These are phyloP conservation scores for Ennomos quercinarius DNA, from an alignment of 2,888 invertebrate genomes.

Conservation along the genomic window DNA sequence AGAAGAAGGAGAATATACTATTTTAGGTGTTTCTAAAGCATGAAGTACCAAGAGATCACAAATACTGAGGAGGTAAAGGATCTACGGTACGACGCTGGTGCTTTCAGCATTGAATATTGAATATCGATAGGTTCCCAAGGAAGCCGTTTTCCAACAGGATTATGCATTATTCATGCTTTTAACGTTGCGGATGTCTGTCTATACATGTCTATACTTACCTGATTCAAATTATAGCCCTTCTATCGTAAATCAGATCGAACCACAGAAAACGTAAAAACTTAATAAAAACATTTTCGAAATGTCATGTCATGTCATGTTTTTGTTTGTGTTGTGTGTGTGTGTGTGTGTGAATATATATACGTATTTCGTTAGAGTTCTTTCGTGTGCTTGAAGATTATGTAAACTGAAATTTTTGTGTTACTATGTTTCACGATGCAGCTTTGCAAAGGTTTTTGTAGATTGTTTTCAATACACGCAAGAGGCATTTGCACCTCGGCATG, in stretches of 20 bases:
- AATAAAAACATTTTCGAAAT: too few species aligned
- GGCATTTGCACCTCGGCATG: conserved; percentile 8
- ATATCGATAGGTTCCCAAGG: conserved; percentile 15
- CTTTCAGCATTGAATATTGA: conserved; percentile 13
- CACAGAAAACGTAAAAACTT: too few species aligned
- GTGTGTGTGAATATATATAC: too few species aligned
- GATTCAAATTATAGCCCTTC: conserved; percentile 21
- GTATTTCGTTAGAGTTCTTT: too few species aligned
- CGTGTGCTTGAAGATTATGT: too few species aligned
- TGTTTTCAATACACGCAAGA: conserved; percentile 1
- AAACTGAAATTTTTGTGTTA: neutral
- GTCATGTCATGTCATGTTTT: too few species aligned
- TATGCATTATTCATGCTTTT: conserved; percentile 32
- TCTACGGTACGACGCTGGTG: neutral
- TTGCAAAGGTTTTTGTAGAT: neutral
- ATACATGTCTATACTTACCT: too few species aligned
- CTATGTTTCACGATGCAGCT: neutral
- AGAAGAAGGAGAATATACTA: too few species aligned
- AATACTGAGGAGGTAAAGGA: too few species aligned
- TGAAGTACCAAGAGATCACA: too few species aligned
- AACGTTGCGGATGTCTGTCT: conserved; percentile 11
- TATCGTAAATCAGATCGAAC: neutral
- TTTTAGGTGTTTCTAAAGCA: too few species aligned
- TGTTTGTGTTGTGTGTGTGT: too few species aligned
- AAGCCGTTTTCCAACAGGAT: conserved; percentile 16